phyloP scores from a whole-genome alignment of 1,140 invertebrate genomes.

The Vanessa tameamea region DNA sequence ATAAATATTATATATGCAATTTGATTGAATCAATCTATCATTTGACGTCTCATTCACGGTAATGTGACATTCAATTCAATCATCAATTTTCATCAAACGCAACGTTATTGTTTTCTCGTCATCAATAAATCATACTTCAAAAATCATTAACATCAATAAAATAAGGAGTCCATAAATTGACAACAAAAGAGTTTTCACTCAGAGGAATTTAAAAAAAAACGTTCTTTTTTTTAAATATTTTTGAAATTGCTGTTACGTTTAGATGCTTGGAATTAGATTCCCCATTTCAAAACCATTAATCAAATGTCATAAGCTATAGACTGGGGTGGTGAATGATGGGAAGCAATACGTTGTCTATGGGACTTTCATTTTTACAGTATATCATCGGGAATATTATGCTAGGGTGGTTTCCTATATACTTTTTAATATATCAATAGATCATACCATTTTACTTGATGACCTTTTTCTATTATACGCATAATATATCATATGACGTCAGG shows the following conservation, averaged over 20 bases:
- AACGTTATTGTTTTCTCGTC: conserved; percentile 42
- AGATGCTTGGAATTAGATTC: conserved; percentile 28
- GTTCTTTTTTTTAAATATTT: conserved; percentile 11
- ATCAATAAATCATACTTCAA: conserved; percentile 44
- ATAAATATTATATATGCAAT: not conserved
- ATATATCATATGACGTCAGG: not conserved
- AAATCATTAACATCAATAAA: conserved; percentile 43
- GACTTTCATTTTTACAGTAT: conserved; percentile 45
- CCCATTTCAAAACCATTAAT: conserved; percentile 65
- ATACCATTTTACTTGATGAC: conserved; percentile 25
- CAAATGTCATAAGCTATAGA: conserved; percentile 70
- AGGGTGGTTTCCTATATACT: conserved; percentile 45
- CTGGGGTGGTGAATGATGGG: conserved; percentile 67
- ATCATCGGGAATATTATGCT: conserved; percentile 47
- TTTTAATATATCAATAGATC: conserved; percentile 51
- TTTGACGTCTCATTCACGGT: conserved; percentile 37
- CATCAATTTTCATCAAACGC: conserved; percentile 44
- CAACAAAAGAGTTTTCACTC: conserved; percentile 31
- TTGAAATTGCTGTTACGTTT: conserved; percentile 15
- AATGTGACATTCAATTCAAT: conserved; percentile 33
- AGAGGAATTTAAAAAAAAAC: conserved; percentile 9
- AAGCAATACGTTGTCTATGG: conserved; percentile 58
- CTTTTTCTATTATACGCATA: conserved; percentile 22
- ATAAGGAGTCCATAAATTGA: conserved; percentile 36
- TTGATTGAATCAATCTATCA: conserved; percentile 30